phyloP scores from a whole-genome alignment of 2,113 vertebrate genomes.

The Lota lota region DNA sequence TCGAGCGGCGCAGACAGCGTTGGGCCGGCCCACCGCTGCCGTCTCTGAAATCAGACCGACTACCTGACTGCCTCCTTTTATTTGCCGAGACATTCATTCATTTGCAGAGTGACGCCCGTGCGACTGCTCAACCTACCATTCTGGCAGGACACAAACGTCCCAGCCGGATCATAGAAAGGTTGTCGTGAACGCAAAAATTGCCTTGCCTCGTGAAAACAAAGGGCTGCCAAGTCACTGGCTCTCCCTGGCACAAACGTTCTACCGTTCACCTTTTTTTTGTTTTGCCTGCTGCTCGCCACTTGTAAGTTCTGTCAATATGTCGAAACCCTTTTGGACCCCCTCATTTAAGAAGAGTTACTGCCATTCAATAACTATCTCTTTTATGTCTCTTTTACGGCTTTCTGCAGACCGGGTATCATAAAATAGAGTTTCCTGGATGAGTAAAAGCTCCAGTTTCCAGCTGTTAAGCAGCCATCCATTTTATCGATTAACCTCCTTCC shows the following conservation, averaged over 20 bases:
- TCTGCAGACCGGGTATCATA: constrained; percentile 11
- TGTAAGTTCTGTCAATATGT: constrained; percentile 2
- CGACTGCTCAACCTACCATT: constrained; percentile 54
- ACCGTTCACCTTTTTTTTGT: neutral
- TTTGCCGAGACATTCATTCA: constrained; percentile 56
- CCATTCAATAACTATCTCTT: constrained; percentile 5
- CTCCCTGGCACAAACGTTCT: constrained; percentile 24
- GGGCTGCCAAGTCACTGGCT: neutral
- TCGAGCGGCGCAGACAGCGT: constrained; percentile 11
- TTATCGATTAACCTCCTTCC: constrained; percentile 17
- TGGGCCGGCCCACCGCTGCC: constrained; percentile 25
- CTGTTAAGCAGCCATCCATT: neutral
- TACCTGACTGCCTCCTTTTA: constrained; percentile 9
- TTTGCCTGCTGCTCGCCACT: constrained; percentile 3
- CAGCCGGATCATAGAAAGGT: constrained; percentile 49
- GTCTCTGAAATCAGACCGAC: constrained; percentile 14
- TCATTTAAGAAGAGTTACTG: constrained; percentile 12
- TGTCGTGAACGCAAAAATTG: constrained; percentile 46
- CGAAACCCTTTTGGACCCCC: neutral
- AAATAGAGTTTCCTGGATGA: constrained; percentile 17
- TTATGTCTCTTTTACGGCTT: constrained; percentile 25
- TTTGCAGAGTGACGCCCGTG: constrained; percentile 49
- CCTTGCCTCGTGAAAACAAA: constrained; percentile 6
- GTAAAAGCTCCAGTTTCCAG: constrained; percentile 2
- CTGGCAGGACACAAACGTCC: constrained; percentile 44